phyloP scores from a whole-genome alignment of 1,140 invertebrate genomes.

The Acyrthosiphon pisum region DNA sequence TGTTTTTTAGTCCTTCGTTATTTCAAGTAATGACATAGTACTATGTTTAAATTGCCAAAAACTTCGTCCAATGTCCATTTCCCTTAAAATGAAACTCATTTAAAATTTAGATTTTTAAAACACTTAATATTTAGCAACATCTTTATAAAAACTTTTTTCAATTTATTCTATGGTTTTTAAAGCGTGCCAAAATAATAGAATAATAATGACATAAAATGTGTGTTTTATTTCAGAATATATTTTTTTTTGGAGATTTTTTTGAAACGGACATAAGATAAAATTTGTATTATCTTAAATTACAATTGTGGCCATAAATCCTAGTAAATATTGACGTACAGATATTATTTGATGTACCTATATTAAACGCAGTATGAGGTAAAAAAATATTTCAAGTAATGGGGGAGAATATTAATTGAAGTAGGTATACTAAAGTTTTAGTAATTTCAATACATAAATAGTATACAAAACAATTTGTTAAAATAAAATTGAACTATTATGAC shows the following conservation, averaged over 20 bases:
- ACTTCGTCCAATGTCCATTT: background rate
- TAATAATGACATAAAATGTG: background rate
- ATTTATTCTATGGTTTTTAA: background rate
- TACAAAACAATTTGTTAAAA: too few species aligned
- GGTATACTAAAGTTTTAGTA: background rate
- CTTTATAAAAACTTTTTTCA: background rate
- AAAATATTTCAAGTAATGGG: background rate
- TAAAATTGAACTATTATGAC: background rate
- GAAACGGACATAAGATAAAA: background rate
- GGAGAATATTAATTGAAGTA: background rate
- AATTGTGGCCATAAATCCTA: background rate
- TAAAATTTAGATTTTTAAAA: constrained; percentile 2
- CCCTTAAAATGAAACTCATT: background rate
- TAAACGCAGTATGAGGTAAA: background rate
- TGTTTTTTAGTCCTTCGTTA: background rate
- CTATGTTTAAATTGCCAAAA: background rate
- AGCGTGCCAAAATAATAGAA: background rate
- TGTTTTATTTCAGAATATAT: background rate
- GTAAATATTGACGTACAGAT: background rate
- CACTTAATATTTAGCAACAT: background rate
- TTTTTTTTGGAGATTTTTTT: background rate
- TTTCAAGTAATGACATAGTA: background rate
- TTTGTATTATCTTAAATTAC: background rate
- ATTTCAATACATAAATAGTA: too few species aligned
- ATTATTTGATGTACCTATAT: background rate